Percentiles rank a stretch among this genome's conserved stretches.
Conservation (phyloP, 2,113 vertebrate species). For the Bambusicola thoracicus region DNA sequence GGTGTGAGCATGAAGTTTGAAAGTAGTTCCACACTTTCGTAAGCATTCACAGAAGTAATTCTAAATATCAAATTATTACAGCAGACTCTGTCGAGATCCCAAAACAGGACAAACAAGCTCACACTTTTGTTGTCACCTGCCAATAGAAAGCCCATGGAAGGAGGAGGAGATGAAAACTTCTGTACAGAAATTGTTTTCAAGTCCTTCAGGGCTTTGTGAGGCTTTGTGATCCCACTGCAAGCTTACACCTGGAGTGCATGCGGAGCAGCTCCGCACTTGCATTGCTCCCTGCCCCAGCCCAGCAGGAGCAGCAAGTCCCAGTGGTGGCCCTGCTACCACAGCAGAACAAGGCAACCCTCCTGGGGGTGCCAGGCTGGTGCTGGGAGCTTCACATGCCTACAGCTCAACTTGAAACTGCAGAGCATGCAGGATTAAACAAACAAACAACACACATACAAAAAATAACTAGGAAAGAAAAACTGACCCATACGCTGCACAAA, state of each 20-base stretch:
- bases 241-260: fast-evolving
- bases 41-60: fast-evolving
- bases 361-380: fast-evolving
- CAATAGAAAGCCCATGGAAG: not conserved
- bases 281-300: not conserved
- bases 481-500: not conserved
- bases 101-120: not conserved
- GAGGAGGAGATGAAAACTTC: not conserved
- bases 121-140: not conserved
- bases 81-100: not conserved
- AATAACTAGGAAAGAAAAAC: not conserved
- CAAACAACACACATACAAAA: not conserved
- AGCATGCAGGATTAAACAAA: not conserved
- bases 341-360: not conserved
- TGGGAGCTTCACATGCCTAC: not conserved
- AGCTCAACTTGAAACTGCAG: not conserved
- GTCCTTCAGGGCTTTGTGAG: not conserved
- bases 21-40: not conserved
- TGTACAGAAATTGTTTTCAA: not conserved
- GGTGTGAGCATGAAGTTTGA: not conserved
- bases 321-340: not conserved
- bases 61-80: not conserved
- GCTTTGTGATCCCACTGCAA: not conserved
- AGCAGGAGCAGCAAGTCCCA: fast-evolving
- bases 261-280: not conserved